A percentile compares a stretch with the other conserved stretches of the same genome.
Conservation (phyloP, 2,113 vertebrate species). For the Zingel zingel region DNA sequence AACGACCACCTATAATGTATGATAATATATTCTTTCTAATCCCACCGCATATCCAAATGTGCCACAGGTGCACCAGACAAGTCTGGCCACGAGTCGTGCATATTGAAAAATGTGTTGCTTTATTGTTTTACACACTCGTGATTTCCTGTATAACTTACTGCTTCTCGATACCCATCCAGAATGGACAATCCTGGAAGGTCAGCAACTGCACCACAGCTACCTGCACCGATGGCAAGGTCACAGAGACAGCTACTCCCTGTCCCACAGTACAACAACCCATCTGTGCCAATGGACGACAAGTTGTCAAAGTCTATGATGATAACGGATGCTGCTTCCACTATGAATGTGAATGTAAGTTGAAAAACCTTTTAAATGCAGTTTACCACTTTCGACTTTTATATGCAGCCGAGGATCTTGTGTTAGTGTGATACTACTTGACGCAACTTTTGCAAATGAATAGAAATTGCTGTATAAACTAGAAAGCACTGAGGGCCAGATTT, state of each 20-base stretch:
- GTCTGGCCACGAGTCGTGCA: no score
- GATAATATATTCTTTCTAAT: neutral
- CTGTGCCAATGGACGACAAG: conserved; percentile 86
- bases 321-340: conserved; percentile 88
- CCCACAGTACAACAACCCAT: conserved; percentile 53
- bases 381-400: neutral
- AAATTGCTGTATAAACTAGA: neutral
- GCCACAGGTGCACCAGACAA: no score
- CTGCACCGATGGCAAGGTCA: conserved; percentile 84
- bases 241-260: conserved; percentile 63
- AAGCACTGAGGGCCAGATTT: neutral
- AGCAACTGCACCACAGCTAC: conserved; percentile 86
- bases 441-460: neutral
- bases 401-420: neutral
- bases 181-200: conserved; percentile 84
- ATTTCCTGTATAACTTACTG: neutral
- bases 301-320: conserved; percentile 77
- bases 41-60: neutral
- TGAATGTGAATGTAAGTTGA: conserved; percentile 91
- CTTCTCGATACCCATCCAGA: conserved; percentile 68
- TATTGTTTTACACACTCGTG: neutral
- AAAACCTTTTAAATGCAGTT: neutral
- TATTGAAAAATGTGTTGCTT: neutral
- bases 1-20: neutral
- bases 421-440: neutral